Conservation (phyloP, 2,888 invertebrate species). For the Hartigia nigra region DNA sequence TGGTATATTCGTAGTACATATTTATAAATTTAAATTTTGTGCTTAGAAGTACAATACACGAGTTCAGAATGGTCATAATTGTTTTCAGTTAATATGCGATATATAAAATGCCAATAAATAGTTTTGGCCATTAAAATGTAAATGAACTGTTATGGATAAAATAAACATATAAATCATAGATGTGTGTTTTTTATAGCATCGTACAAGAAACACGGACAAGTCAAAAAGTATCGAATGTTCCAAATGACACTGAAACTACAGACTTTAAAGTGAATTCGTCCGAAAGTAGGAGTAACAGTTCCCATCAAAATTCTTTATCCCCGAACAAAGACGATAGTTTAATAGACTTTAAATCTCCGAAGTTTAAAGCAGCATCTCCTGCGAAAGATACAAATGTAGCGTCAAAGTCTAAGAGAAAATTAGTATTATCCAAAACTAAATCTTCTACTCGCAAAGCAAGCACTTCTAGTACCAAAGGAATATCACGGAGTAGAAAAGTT, state of each 20-base stretch:
- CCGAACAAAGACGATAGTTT: slow-evolving; percentile 48
- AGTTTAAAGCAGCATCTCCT: slow-evolving; percentile 13
- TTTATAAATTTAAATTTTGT: not conserved
- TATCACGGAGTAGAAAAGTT: not conserved
- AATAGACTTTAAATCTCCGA: slow-evolving; percentile 56
- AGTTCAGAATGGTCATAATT: not conserved
- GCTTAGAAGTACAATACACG: not conserved
- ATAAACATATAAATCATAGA: slow-evolving; percentile 11
- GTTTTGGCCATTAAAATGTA: not conserved
- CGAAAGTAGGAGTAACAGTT: not conserved
- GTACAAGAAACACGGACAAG: not conserved
- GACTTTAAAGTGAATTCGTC: not conserved
- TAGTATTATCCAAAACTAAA: slow-evolving; percentile 19
- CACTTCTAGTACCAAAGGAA: slow-evolving; percentile 6
- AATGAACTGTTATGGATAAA: slow-evolving; percentile 10
- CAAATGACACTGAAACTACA: not conserved
- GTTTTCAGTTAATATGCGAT: not conserved
- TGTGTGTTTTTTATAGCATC: slow-evolving; percentile 3
- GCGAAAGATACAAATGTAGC: slow-evolving; percentile 17
- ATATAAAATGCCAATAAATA: not conserved
- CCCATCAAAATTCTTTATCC: not conserved
- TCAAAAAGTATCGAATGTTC: not conserved
- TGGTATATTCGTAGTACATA: not conserved
- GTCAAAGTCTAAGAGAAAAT: slow-evolving; percentile 31
- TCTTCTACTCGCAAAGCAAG: slow-evolving; percentile 7